Conservation (phyloP, 2,797 vertebrate genomes). For the Glossophaga mutica region DNA sequence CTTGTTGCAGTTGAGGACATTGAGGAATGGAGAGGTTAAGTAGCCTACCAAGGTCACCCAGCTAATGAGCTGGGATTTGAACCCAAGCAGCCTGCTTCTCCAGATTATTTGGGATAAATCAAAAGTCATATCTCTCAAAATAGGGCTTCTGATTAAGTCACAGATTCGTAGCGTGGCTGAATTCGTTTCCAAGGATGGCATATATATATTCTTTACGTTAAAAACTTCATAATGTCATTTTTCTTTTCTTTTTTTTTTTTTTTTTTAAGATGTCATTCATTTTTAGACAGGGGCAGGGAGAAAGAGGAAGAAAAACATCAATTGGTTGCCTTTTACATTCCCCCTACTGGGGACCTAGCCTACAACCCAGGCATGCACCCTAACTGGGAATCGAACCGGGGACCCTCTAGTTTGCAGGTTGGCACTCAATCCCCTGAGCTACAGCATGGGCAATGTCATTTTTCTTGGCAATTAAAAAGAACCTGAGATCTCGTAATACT, state of each 20-base stretch:
- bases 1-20: not conserved
- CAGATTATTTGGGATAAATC: not conserved
- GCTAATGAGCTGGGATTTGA: not conserved
- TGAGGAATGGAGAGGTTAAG: not conserved
- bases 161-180: not conserved
- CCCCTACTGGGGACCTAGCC: too few relatives aligned
- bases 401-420: too few relatives aligned
- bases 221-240: slow-evolving; percentile 16
- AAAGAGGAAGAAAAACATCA: too few relatives aligned
- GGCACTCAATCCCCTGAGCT: too few relatives aligned
- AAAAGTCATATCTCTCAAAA: not conserved
- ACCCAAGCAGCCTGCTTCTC: not conserved
- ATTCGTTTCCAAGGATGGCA: not conserved
- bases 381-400: too few relatives aligned
- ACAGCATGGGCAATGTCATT: not conserved
- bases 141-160: slow-evolving; percentile 15
- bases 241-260: slow-evolving; percentile 48
- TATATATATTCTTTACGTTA: not conserved
- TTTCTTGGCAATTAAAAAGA: slow-evolving; percentile 43
- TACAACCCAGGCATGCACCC: too few relatives aligned
- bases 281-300: too few relatives aligned
- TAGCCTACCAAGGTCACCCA: not conserved
- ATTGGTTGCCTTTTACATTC: too few relatives aligned
- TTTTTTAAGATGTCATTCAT: too few relatives aligned
- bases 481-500: not conserved